A percentile compares a stretch with the other conserved stretches of the same genome.
Conservation (phyloP, 2,888 invertebrate species). For the Asteroscopus sphinx region DNA sequence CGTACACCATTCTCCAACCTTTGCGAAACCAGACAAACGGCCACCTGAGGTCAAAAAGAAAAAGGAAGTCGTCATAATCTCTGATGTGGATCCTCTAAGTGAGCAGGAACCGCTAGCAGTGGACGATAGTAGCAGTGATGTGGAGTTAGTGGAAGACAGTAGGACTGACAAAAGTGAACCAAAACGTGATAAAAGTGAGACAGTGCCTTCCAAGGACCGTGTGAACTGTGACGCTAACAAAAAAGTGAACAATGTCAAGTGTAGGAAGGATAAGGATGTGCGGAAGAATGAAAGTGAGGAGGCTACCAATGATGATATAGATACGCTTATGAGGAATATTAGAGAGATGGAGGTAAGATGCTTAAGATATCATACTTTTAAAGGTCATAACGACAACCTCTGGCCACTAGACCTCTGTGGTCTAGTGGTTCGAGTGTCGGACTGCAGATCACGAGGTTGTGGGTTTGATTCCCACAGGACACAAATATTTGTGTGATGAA, state of each 20-base stretch:
- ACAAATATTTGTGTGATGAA: too few relatives aligned
- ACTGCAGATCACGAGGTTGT: too few relatives aligned
- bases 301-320: conserved; percentile 75
- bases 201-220: conserved; percentile 83
- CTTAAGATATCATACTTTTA: background rate
- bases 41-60: conserved; percentile 83
- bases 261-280: conserved; percentile 61
- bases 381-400: too few relatives aligned
- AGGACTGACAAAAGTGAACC: conserved; percentile 73
- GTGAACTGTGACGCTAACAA: conserved; percentile 63
- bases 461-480: too few relatives aligned
- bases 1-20: conserved; percentile 82
- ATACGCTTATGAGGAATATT: conserved; percentile 79
- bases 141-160: conserved; percentile 82
- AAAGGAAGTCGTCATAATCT: conserved; percentile 80
- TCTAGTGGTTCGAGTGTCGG: too few relatives aligned
- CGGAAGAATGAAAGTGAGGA: conserved; percentile 69
- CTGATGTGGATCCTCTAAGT: conserved; percentile 82
- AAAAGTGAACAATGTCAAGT: conserved; percentile 65
- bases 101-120: conserved; percentile 75
- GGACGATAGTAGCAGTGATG: conserved; percentile 87
- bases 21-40: conserved; percentile 83
- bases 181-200: conserved; percentile 68
- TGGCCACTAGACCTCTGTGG: too few relatives aligned
- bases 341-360: conserved; percentile 82